phyloP scores from a whole-genome alignment of 2,797 vertebrate species.

The Sebastes hopkinsi region DNA sequence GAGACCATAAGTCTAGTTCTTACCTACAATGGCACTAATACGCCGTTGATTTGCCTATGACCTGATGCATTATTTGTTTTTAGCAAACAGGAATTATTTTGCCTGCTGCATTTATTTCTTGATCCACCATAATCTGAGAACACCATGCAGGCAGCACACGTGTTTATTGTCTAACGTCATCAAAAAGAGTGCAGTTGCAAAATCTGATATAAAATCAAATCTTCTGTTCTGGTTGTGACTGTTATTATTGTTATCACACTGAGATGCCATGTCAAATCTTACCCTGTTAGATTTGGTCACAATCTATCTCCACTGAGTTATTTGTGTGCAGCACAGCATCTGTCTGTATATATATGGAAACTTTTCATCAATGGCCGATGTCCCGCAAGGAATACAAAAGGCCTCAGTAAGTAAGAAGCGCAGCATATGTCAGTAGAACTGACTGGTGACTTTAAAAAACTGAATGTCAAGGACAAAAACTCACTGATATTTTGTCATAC shows the following conservation, averaged over 20 bases:
- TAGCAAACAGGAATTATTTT: not conserved
- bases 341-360: not conserved
- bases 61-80: not conserved
- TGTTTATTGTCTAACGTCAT: not conserved
- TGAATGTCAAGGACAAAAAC: constrained; percentile 66
- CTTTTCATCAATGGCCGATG: not conserved
- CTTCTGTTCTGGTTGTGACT: not conserved
- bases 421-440: constrained; percentile 14
- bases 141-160: not conserved
- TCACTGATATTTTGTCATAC: constrained; percentile 46
- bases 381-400: not conserved
- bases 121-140: not conserved
- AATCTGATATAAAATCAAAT: constrained; percentile 12
- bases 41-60: not conserved
- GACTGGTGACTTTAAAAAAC: constrained; percentile 40
- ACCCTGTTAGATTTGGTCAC: constrained; percentile 17
- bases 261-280: constrained; percentile 12
- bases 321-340: constrained; percentile 32
- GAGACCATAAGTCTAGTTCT: too few species aligned
- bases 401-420: not conserved
- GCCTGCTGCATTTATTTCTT: not conserved
- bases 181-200: not conserved
- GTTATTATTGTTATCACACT: not conserved
- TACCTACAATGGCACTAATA: not conserved
- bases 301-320: constrained; percentile 15